Conservation (phyloP, 2,888 invertebrate genomes). For the Agrochola macilenta region DNA sequence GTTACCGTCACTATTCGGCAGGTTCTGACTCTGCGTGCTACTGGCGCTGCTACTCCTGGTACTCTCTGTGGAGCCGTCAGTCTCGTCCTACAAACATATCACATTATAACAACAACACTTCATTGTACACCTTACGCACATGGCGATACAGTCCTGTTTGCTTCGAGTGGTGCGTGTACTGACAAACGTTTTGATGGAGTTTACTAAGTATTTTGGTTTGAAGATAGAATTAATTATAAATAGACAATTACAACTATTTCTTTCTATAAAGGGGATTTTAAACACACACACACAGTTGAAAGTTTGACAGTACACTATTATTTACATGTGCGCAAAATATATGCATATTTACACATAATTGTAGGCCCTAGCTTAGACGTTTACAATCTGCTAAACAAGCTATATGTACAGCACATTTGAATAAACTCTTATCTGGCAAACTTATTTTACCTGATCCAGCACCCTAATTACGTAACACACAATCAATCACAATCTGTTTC, state of each 20-base stretch:
- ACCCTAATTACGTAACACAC: too few species aligned
- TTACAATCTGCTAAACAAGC: constrained; percentile 33
- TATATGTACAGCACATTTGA: not conserved
- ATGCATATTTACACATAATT: constrained; percentile 42
- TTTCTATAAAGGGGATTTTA: not conserved
- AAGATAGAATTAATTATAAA: not conserved
- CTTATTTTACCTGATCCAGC: not conserved
- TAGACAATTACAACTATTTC: not conserved
- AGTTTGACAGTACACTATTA: constrained; percentile 42
- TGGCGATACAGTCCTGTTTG: constrained; percentile 33
- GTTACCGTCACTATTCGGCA: constrained; percentile 87
- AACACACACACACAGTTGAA: not conserved
- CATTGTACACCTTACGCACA: constrained; percentile 27
- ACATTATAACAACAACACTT: constrained; percentile 25
- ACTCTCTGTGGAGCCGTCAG: constrained; percentile 89
- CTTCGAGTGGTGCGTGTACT: constrained; percentile 51
- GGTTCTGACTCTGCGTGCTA: constrained; percentile 85
- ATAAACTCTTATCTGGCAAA: not conserved
- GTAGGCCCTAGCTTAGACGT: constrained; percentile 29
- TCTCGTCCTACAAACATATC: constrained; percentile 89
- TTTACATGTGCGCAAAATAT: constrained; percentile 39
- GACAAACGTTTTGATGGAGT: constrained; percentile 25
- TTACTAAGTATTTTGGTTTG: not conserved
- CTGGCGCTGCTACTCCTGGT: constrained; percentile 85
- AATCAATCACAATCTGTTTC: too few species aligned